These are phyloP conservation scores for Phalacrocorax aristotelis DNA, from an alignment of 2,113 vertebrate genomes.

Conservation along the genomic window DNA sequence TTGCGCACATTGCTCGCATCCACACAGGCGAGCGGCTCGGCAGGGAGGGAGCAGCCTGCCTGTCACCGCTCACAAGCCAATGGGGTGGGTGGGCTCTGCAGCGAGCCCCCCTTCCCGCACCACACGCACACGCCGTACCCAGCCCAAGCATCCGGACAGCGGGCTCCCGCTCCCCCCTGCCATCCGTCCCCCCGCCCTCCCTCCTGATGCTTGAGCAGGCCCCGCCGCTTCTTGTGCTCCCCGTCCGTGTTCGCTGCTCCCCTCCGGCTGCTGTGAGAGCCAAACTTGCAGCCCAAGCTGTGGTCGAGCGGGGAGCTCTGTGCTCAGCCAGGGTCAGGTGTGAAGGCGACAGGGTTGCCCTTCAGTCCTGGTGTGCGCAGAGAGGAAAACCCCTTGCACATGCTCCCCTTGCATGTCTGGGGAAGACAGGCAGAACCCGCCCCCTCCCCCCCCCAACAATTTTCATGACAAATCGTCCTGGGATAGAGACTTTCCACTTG, in stretches of 20 bases:
- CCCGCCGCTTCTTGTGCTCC: rapidly evolving
- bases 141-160: neutral
- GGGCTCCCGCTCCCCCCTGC: neutral
- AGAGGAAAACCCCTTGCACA: neutral
- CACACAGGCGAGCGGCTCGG: neutral
- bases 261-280: rapidly evolving
- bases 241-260: rapidly evolving
- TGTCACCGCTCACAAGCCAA: slow-evolving; percentile 60
- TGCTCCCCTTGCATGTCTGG: neutral
- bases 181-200: rapidly evolving
- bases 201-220: rapidly evolving
- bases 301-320: rapidly evolving
- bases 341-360: neutral
- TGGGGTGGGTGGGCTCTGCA: slow-evolving; percentile 48
- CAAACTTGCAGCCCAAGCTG: neutral
- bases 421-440: neutral
- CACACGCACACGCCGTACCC: neutral
- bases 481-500: rapidly evolving
- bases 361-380: neutral
- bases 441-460: rapidly evolving
- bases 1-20: slow-evolving; percentile 58
- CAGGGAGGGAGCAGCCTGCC: slow-evolving; percentile 48
- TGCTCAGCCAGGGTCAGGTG: rapidly evolving
- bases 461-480: rapidly evolving
- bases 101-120: neutral